phyloP scores from a whole-genome alignment of 2,113 vertebrate species.

The Poicephalus meyeri region DNA sequence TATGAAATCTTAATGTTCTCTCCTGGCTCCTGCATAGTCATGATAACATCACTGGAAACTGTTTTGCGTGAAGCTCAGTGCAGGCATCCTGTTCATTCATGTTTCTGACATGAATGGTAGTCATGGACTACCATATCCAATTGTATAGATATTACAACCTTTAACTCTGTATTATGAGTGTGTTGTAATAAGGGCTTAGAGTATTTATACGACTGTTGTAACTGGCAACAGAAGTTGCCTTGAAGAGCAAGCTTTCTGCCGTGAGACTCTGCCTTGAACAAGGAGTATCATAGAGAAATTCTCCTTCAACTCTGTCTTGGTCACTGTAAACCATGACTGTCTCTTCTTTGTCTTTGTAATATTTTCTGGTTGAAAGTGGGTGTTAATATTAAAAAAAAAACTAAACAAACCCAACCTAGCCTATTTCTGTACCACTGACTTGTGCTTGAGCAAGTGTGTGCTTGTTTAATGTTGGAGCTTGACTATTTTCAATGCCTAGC shows the following conservation, averaged over 20 bases:
- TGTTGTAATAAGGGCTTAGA: neutral
- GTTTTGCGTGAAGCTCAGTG: neutral
- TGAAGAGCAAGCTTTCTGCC: neutral
- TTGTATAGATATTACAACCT: neutral
- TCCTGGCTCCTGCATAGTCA: neutral
- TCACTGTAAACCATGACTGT: neutral
- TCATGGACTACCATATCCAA: neutral
- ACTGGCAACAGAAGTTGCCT: neutral
- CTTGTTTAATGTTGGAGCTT: neutral
- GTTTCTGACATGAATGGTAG: neutral
- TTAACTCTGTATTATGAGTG: neutral
- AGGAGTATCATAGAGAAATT: neutral
- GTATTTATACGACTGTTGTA: neutral
- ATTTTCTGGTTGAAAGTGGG: neutral
- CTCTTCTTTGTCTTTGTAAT: neutral
- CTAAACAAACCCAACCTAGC: neutral
- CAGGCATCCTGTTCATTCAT: neutral
- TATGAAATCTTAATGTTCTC: neutral
- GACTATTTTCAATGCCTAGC: neutral
- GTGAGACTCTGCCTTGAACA: neutral
- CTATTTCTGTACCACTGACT: neutral
- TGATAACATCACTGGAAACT: neutral
- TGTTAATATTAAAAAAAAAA: neutral
- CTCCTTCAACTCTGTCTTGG: neutral
- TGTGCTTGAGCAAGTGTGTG: neutral